These are phyloP conservation scores for Eupeodes latifasciatus DNA, from an alignment of 2,888 invertebrate genomes.

Conservation along the genomic window DNA sequence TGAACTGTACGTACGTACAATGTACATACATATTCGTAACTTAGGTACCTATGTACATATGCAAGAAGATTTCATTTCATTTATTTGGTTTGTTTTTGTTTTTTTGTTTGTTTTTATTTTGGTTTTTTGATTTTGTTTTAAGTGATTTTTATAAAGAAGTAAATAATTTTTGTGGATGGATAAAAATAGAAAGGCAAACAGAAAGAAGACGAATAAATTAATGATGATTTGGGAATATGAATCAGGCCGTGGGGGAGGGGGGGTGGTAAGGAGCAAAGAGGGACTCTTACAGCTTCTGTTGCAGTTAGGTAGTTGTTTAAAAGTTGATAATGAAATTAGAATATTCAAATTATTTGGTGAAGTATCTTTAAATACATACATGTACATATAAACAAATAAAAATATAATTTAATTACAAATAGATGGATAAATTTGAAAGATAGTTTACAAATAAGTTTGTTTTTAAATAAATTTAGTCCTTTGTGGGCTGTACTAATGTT, in stretches of 20 bases:
- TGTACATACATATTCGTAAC: too few species aligned
- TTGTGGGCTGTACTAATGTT: too few species aligned
- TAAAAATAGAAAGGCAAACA: slow-evolving; percentile 62
- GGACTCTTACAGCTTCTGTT: slow-evolving; percentile 8
- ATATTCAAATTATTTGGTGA: not conserved
- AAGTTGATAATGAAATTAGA: slow-evolving; percentile 9
- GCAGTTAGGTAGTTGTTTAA: not conserved
- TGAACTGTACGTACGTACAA: not conserved
- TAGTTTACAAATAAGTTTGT: too few species aligned
- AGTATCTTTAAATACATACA: not conserved
- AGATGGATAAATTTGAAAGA: too few species aligned
- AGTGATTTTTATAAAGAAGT: slow-evolving; percentile 31
- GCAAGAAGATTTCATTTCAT: slow-evolving; percentile 40
- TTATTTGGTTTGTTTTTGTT: not conserved
- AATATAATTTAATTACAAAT: too few species aligned
- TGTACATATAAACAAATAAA: too few species aligned
- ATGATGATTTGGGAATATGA: not conserved
- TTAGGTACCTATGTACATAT: not conserved
- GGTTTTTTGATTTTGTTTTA: slow-evolving; percentile 24
- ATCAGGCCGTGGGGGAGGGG: not conserved
- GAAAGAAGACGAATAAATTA: slow-evolving; percentile 7
- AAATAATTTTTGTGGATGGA: slow-evolving; percentile 44
- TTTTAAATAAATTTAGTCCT: too few species aligned
- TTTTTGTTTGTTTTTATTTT: slow-evolving; percentile 22
- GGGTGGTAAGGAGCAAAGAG: too few species aligned